Base-by-base conservation (phyloP, 1,140 invertebrate genomes). In the Drosophila biarmipes region DNA sequence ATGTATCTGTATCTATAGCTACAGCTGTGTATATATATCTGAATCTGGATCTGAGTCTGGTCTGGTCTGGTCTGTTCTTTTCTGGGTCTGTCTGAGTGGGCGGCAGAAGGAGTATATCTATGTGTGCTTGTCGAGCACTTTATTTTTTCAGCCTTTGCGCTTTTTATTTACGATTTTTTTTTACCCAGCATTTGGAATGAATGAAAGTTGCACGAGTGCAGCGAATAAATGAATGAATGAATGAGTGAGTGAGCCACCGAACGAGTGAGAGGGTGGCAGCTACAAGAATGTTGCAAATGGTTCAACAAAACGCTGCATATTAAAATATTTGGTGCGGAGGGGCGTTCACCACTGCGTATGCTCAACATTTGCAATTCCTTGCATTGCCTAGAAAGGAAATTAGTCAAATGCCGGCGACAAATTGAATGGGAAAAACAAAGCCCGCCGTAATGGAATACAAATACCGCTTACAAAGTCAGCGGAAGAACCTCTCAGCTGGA, bases 161-260 rank as follows among this genome's bases (percentile, higher is more conserved):
- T 89, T 87, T 74, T 87, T 87, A 87, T 87, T 87, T 87, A 89
- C 84, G 63, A 73, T 79, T 81, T 76, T 81, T 76, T 76, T 69
- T 63, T 59, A 21, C 42, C 46, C 37, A 52, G 48, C 71, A 37
- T 74, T 86, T 86, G 81, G 64, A 78, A 82, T 86, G 82, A 86
- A 86, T 86, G 78, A 86, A 86, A 86, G 82, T 86, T 86, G 82
- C 78, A 81, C 73, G 81, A 87, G 81, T 86, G 82, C 75, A 86
- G 59, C 78, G 74, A 81, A 72, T 72, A 84, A 77, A 74, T 80
- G 80, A 85, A 64, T 87, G 78, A 78, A 69, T 85, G 81, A 85
- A 43, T 74, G 73, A 74, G 53, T 75, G 80, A 82, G 29, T 43
- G 66, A 38, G 52, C 15, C 40, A 43, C 24, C 58, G 53, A 58